phyloP scores from a whole-genome alignment of 1,140 invertebrate species.

The Xylocopa sonorina region DNA sequence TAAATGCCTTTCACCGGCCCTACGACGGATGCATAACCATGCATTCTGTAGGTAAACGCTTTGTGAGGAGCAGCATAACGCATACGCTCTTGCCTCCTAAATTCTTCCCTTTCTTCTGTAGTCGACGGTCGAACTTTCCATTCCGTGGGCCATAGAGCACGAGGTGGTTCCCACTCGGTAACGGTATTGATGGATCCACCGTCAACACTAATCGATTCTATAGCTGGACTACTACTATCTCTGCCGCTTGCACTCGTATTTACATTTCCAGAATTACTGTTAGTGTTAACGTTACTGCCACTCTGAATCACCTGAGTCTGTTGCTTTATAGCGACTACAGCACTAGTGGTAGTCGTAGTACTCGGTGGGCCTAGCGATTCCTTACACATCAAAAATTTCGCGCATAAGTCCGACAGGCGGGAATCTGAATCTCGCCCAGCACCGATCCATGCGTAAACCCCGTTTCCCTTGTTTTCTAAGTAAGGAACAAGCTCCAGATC shows the following conservation, averaged over 20 bases:
- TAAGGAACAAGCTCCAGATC: conserved; percentile 96
- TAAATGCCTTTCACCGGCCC: conserved; percentile 95
- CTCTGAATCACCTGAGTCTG: conserved; percentile 56
- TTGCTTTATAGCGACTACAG: conserved; percentile 55
- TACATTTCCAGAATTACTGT: conserved; percentile 21
- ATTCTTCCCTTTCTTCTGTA: conserved; percentile 89
- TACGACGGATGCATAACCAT: conserved; percentile 93
- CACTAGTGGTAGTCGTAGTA: conserved; percentile 34
- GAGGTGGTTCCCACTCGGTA: conserved; percentile 83
- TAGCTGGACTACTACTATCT: conserved; percentile 69
- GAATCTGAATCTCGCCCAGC: conserved; percentile 95
- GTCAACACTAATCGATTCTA: conserved; percentile 70
- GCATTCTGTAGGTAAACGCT: conserved; percentile 92
- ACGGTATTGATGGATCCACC: conserved; percentile 63
- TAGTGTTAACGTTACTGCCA: conserved; percentile 46
- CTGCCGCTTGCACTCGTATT: conserved; percentile 39
- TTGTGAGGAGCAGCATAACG: conserved; percentile 92
- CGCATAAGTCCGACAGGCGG: conserved; percentile 87
- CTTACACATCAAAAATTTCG: conserved; percentile 76
- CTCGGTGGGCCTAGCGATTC: conserved; percentile 72
- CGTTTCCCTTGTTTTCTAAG: conserved; percentile 91
- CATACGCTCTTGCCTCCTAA: conserved; percentile 88
- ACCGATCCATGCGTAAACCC: conserved; percentile 95
- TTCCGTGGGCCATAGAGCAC: conserved; percentile 86
- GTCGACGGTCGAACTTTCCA: conserved; percentile 92